These are phyloP conservation scores for Globodera rostochiensis DNA, from an alignment of 1,140 invertebrate genomes.

Conservation along the genomic window DNA sequence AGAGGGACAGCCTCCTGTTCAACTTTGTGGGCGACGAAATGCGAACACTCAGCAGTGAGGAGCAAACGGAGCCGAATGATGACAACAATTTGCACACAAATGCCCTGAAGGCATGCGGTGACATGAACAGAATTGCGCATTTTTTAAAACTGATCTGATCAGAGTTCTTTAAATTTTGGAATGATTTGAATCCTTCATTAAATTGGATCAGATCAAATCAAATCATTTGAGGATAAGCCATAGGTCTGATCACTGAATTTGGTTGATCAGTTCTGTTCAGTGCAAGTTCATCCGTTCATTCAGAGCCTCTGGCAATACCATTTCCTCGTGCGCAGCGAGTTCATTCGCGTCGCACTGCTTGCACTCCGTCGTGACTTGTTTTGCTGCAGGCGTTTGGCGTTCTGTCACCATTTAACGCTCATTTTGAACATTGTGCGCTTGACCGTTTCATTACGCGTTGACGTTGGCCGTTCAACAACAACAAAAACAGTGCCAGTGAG, in stretches of 20 bases:
- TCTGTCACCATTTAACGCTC: neutral
- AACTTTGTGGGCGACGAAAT: slow-evolving; percentile 27
- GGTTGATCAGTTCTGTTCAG: too few relatives aligned
- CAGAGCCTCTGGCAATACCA: slow-evolving; percentile 34
- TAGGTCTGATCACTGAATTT: too few relatives aligned
- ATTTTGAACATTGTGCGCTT: slow-evolving; percentile 22
- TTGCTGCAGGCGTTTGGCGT: neutral
- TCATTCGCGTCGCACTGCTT: slow-evolving; percentile 29
- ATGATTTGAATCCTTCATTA: too few relatives aligned
- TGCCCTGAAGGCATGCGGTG: slow-evolving; percentile 6
- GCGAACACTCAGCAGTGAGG: neutral
- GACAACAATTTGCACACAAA: slow-evolving; percentile 21
- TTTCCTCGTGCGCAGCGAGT: slow-evolving; percentile 40
- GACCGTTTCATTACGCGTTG: neutral
- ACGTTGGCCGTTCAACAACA: neutral
- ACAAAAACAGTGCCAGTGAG: neutral
- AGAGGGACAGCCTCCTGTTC: neutral
- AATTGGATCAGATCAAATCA: neutral
- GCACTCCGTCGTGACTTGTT: neutral
- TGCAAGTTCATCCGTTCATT: neutral
- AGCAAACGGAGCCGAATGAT: neutral
- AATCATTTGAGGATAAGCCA: too few relatives aligned
- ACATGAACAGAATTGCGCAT: too few relatives aligned
- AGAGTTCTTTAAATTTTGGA: too few relatives aligned
- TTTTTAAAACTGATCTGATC: too few relatives aligned